phyloP scores from a whole-genome alignment of 2,797 vertebrate species.

The Neosalanx taihuensis region DNA sequence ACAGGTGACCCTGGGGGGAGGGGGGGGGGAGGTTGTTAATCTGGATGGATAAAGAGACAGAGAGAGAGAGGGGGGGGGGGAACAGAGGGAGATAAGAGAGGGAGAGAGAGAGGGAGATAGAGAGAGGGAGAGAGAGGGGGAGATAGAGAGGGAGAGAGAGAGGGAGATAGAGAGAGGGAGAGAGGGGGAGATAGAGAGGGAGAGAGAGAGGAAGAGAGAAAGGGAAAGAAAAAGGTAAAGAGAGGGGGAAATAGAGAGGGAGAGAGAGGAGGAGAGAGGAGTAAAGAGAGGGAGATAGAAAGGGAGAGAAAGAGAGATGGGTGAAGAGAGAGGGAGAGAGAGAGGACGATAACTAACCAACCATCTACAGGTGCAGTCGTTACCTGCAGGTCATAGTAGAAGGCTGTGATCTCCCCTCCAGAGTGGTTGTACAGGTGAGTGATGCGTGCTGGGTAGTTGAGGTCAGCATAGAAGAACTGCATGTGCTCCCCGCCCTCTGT shows the following conservation, averaged over 20 bases:
- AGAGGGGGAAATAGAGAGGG: no score
- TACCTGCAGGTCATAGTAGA: slow-evolving; percentile 87
- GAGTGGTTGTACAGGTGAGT: slow-evolving; percentile 88
- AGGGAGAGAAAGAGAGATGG: background rate
- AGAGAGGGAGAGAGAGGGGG: no score
- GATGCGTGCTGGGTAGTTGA: slow-evolving; percentile 82
- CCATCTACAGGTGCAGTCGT: no score
- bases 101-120: no score
- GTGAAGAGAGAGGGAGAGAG: background rate
- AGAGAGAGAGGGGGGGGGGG: background rate
- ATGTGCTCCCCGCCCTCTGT: slow-evolving; percentile 82
- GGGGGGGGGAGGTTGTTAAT: background rate
- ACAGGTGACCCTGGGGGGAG: slow-evolving; percentile 79
- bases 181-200: no score
- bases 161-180: no score
- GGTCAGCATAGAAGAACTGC: slow-evolving; percentile 87
- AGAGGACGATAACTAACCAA: background rate
- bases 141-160: no score
- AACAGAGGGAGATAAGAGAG: no score
- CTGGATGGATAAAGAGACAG: background rate
- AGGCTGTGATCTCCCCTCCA: slow-evolving; percentile 82
- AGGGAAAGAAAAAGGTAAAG: no score
- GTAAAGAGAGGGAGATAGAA: background rate
- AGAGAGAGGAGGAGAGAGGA: no score
- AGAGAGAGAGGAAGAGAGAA: no score